Percentiles rank a stretch among this genome's conserved stretches.
Evolutionary conservation across 2,888 invertebrate species (phyloP).

Genomic region (Tipula helvola): DNA sequence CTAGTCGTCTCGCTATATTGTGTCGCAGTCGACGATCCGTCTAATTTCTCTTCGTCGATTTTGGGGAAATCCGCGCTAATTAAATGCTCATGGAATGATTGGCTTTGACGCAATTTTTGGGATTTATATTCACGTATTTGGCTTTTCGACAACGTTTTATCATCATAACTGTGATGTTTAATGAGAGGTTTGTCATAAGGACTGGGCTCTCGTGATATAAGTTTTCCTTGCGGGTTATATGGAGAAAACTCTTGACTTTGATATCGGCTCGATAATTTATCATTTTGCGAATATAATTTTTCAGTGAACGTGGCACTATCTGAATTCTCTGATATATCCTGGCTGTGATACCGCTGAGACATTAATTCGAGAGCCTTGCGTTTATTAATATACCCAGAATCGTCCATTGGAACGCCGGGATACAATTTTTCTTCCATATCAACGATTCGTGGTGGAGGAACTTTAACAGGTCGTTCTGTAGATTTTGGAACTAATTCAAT

Average conservation of each 20-base stretch:
- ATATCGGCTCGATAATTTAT: constrained; percentile 49
- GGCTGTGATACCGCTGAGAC: constrained; percentile 45
- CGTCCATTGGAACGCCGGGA: constrained; percentile 21
- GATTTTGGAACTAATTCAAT: constrained; percentile 20
- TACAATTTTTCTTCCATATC: constrained; percentile 20
- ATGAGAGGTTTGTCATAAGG: constrained; percentile 46
- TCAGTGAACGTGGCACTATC: constrained; percentile 42
- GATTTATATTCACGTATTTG: constrained; percentile 53
- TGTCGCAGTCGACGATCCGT: constrained; percentile 37
- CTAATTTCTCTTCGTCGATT: constrained; percentile 41
- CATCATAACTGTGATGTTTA: constrained; percentile 53
- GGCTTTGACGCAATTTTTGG: constrained; percentile 46
- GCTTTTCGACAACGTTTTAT: constrained; percentile 47
- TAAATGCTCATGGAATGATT: constrained; percentile 52
- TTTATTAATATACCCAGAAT: constrained; percentile 28
- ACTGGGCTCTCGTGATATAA: constrained; percentile 35
- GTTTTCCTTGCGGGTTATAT: constrained; percentile 16
- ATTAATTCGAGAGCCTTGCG: constrained; percentile 40
- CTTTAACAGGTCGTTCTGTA: constrained; percentile 33
- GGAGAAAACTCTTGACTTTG: constrained; percentile 51
- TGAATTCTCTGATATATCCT: constrained; percentile 39
- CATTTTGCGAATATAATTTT: constrained; percentile 47
- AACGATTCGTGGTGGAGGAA: constrained; percentile 29
- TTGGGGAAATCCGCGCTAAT: constrained; percentile 41
- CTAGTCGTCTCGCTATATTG: constrained; percentile 41